These are phyloP conservation scores for Nymphicus hollandicus DNA, from an alignment of 2,113 vertebrate genomes.

Conservation along the genomic window DNA sequence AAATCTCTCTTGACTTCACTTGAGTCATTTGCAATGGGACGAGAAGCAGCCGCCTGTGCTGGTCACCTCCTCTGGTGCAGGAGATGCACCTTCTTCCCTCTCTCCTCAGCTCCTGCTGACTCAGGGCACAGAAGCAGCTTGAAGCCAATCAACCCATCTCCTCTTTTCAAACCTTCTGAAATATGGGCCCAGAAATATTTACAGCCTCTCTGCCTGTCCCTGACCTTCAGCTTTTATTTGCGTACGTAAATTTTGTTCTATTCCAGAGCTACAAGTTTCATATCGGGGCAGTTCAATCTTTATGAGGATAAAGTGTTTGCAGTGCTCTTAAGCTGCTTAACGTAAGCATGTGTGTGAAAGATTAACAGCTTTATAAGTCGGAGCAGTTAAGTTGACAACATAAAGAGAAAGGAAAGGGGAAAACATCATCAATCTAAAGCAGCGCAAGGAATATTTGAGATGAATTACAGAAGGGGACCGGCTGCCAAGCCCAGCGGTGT, in stretches of 20 bases:
- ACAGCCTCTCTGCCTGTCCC: conserved; percentile 31
- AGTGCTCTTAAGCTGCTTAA: conserved; percentile 65
- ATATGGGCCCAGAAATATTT: conserved; percentile 44
- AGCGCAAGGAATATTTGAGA: conserved; percentile 7
- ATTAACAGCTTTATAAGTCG: conserved; percentile 64
- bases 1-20: background rate
- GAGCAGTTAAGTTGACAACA: conserved; percentile 60
- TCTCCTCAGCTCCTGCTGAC: conserved; percentile 6
- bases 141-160: background rate
- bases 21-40: background rate
- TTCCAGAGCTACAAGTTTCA: conserved; percentile 52
- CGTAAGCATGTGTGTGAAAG: conserved; percentile 66
- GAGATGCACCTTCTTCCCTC: background rate
- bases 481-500: background rate
- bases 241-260: conserved; percentile 59
- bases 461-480: background rate
- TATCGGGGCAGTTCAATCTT: conserved; percentile 69
- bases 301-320: conserved; percentile 70
- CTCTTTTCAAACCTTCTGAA: background rate
- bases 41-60: background rate
- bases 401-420: conserved; percentile 56
- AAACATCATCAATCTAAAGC: conserved; percentile 60
- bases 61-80: background rate
- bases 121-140: conserved; percentile 14
- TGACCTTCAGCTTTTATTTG: conserved; percentile 71